Conservation (phyloP, 2,797 vertebrate species). For the Tamandua tetradactyla region DNA sequence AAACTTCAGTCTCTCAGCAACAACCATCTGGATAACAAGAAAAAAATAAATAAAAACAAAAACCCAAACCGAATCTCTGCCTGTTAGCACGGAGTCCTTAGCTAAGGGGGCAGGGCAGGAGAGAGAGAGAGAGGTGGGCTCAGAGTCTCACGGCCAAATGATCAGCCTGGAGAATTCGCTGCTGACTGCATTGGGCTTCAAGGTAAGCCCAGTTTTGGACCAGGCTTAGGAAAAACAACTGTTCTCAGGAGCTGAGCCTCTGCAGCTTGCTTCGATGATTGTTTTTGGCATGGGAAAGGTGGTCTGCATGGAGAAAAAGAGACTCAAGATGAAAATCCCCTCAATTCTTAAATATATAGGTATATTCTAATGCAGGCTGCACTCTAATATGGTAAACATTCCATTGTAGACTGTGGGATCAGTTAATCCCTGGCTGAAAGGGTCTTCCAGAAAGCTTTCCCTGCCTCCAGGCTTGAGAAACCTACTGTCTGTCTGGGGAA, state of each 20-base stretch:
- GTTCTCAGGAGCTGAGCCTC: not conserved
- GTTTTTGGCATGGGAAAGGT: slow-evolving; percentile 48
- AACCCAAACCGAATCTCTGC: slow-evolving; percentile 6
- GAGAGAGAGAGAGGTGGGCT: not conserved
- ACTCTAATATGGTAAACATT: slow-evolving; percentile 71
- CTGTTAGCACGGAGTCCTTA: slow-evolving; percentile 11
- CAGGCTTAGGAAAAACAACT: not conserved
- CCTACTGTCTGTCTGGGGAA: not conserved
- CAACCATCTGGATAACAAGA: slow-evolving; percentile 59
- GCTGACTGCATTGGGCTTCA: not conserved
- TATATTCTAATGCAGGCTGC: slow-evolving; percentile 65
- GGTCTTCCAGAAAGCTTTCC: not conserved
- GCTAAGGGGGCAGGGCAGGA: not conserved
- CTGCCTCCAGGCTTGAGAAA: not conserved
- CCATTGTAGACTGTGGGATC: slow-evolving; percentile 63
- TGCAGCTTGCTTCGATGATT: not conserved
- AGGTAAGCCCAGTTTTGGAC: not conserved
- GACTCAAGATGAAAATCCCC: slow-evolving; percentile 65
- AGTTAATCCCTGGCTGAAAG: slow-evolving; percentile 42
- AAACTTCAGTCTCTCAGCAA: slow-evolving; percentile 50
- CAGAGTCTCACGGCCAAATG: not conserved
- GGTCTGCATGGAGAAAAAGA: slow-evolving; percentile 57
- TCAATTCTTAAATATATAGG: slow-evolving; percentile 77
- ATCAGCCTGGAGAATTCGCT: not conserved
- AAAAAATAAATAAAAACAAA: slow-evolving; percentile 68